These are phyloP conservation scores for Drosophila orena DNA, from an alignment of 1,140 invertebrate genomes.

Conservation along the genomic window DNA sequence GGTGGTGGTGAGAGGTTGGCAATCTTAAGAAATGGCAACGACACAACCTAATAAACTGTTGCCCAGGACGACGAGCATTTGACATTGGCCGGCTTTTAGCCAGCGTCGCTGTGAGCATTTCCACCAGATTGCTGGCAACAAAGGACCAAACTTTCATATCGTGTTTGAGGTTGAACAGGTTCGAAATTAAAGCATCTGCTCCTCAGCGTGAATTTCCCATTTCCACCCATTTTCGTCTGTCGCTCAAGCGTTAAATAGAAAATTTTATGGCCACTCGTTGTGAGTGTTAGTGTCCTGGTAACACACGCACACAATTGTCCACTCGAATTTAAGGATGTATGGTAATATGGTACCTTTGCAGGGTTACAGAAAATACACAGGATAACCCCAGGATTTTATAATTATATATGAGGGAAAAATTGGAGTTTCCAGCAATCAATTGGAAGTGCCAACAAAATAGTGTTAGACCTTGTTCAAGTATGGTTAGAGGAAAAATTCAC, in stretches of 20 bases:
- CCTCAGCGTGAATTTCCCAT: slow-evolving; percentile 4
- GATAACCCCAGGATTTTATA: not conserved
- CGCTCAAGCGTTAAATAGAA: slow-evolving; percentile 80
- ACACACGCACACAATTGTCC: slow-evolving; percentile 47
- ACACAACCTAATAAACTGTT: slow-evolving; percentile 81
- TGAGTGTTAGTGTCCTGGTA: slow-evolving; percentile 51
- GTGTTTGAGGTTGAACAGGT: slow-evolving; percentile 69
- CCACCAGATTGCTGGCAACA: slow-evolving; percentile 27
- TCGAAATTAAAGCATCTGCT: slow-evolving; percentile 56
- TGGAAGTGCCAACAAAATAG: no score
- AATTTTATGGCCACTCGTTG: slow-evolving; percentile 64
- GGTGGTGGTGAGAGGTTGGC: slow-evolving; percentile 18
- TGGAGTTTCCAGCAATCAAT: no score
- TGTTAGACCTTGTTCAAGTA: no score
- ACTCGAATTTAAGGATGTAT: slow-evolving; percentile 16
- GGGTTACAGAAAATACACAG: not conserved
- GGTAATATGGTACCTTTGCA: slow-evolving; percentile 3
- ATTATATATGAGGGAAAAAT: no score
- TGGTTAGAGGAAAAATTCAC: no score
- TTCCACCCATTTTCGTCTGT: slow-evolving; percentile 29
- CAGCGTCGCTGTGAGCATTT: not conserved
- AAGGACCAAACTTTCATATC: slow-evolving; percentile 57
- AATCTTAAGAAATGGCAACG: slow-evolving; percentile 78
- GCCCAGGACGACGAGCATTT: slow-evolving; percentile 55
- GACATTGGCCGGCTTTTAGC: slow-evolving; percentile 31